phyloP scores from a whole-genome alignment of 2,113 vertebrate species.

The Vulpes vulpes region DNA sequence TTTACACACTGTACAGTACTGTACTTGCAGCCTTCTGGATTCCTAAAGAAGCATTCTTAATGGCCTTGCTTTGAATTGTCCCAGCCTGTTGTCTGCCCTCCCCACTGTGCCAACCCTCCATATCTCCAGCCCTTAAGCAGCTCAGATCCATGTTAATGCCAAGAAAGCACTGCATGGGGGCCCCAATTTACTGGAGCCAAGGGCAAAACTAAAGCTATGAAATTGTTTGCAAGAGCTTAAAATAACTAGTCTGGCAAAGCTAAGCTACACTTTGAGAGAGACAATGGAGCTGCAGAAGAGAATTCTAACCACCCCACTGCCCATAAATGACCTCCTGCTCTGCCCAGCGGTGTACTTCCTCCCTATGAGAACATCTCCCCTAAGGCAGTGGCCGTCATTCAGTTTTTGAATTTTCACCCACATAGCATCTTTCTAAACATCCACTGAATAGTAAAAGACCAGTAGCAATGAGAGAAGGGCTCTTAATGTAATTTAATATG shows the following conservation, averaged over 20 bases:
- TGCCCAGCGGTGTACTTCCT: slow-evolving; percentile 56
- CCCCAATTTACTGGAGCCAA: slow-evolving; percentile 73
- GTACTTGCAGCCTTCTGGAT: neutral
- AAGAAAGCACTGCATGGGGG: slow-evolving; percentile 67
- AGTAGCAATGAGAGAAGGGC: slow-evolving; percentile 70
- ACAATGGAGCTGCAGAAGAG: slow-evolving; percentile 62
- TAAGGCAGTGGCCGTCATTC: slow-evolving; percentile 45
- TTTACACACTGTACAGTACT: neutral
- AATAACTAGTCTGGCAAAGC: slow-evolving; percentile 77
- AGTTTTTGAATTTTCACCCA: slow-evolving; percentile 77
- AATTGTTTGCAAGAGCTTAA: slow-evolving; percentile 83
- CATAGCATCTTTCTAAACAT: slow-evolving; percentile 70
- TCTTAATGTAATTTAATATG: slow-evolving; percentile 80
- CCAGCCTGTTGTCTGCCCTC: neutral
- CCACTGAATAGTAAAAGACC: slow-evolving; percentile 66
- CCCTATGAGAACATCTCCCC: slow-evolving; percentile 70
- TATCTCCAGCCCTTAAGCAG: neutral
- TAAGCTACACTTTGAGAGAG: slow-evolving; percentile 70
- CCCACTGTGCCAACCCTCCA: neutral
- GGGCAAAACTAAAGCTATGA: slow-evolving; percentile 81
- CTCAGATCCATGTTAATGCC: slow-evolving; percentile 39
- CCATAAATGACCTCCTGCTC: slow-evolving; percentile 66
- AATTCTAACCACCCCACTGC: slow-evolving; percentile 41
- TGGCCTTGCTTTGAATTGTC: neutral
- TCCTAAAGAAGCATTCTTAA: slow-evolving; percentile 9